Percentiles rank a stretch among this genome's conserved stretches.
These are phyloP conservation scores for Austrofundulus limnaeus DNA, from an alignment of 2,113 vertebrate species.

Conservation along the genomic window DNA sequence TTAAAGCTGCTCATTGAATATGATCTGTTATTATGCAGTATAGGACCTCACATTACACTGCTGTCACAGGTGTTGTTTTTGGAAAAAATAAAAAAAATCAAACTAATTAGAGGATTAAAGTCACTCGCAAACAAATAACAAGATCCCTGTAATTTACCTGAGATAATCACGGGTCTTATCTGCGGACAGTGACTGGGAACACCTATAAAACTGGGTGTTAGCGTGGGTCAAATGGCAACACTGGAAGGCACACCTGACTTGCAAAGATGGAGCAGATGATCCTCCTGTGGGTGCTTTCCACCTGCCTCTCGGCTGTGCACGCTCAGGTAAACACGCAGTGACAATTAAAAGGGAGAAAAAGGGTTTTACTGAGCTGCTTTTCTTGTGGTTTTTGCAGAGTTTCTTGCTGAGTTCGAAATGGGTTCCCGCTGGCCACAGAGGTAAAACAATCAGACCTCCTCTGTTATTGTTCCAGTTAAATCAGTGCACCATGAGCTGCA, in stretches of 20 bases:
- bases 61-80: constrained; percentile 63
- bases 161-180: constrained; percentile 68
- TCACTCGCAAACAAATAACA: constrained; percentile 63
- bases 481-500: not conserved
- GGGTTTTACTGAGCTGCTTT: constrained; percentile 1
- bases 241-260: constrained; percentile 38
- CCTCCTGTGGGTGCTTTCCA: constrained; percentile 57
- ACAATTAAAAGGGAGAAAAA: not conserved
- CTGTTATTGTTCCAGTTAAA: not conserved
- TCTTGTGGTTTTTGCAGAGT: constrained; percentile 54
- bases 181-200: constrained; percentile 47
- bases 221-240: constrained; percentile 58
- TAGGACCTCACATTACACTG: constrained; percentile 65
- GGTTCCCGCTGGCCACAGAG: constrained; percentile 55
- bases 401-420: constrained; percentile 57
- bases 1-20: constrained; percentile 51
- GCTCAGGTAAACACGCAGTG: constrained; percentile 67
- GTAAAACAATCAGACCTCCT: constrained; percentile 34
- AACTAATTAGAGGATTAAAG: constrained; percentile 69
- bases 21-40: constrained; percentile 62
- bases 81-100: constrained; percentile 45
- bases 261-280: constrained; percentile 63
- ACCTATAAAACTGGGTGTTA: constrained; percentile 68
- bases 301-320: constrained; percentile 44
- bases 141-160: constrained; percentile 57